Evolutionary conservation across 2,797 vertebrate species (phyloP).

Genomic region (Malurus leucopterus): DNA sequence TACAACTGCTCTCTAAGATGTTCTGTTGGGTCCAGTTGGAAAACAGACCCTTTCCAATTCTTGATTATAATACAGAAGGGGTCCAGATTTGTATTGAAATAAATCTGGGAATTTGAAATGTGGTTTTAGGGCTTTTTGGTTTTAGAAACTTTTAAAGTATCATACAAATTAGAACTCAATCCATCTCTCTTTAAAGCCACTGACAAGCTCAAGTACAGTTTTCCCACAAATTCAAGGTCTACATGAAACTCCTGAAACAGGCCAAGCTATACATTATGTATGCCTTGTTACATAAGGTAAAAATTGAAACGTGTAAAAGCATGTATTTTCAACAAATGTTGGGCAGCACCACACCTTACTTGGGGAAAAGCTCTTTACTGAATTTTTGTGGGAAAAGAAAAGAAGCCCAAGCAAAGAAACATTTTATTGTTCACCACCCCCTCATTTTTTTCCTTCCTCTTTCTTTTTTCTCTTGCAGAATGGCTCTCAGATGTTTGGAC

Average conservation of each 20-base stretch:
- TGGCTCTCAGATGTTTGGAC: background rate
- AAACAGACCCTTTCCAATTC: background rate
- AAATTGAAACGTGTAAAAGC: background rate
- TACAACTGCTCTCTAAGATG: background rate
- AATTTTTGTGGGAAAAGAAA: background rate
- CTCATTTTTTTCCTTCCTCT: background rate
- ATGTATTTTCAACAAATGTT: background rate
- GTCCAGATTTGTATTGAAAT: background rate
- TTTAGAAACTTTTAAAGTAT: background rate
- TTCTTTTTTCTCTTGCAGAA: conserved; percentile 23
- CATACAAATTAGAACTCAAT: background rate
- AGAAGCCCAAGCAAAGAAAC: background rate
- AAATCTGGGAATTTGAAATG: background rate
- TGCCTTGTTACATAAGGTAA: background rate
- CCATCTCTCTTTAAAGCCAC: background rate
- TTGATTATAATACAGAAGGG: background rate
- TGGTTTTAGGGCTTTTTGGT: background rate
- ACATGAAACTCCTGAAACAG: background rate
- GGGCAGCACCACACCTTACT: background rate
- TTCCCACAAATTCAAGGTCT: background rate
- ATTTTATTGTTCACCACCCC: background rate
- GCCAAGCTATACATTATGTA: background rate
- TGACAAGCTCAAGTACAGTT: background rate
- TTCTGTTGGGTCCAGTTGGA: background rate
- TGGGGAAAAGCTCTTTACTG: background rate